A percentile compares a stretch with the other conserved stretches of the same genome.
phyloP scores from a whole-genome alignment of 2,113 vertebrate species.

The Bufo gargarizans region DNA sequence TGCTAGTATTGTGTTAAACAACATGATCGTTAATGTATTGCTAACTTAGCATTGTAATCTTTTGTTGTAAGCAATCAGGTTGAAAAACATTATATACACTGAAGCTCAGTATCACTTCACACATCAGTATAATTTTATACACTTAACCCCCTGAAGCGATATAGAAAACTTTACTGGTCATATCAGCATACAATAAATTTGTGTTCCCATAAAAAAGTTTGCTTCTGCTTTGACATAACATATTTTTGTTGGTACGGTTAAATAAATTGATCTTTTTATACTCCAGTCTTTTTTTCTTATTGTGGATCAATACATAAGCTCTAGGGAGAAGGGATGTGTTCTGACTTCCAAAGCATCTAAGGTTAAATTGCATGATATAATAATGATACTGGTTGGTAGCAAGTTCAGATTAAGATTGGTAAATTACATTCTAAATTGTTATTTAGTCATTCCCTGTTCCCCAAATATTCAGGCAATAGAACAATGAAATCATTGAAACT shows the following conservation, averaged over 20 bases:
- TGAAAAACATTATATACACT: neutral
- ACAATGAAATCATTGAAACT: neutral
- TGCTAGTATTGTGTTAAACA: neutral
- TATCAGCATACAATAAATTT: neutral
- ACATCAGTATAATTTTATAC: constrained; percentile 1
- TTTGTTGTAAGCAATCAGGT: constrained; percentile 19
- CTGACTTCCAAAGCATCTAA: neutral
- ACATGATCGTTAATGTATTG: neutral
- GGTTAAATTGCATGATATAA: constrained; percentile 52
- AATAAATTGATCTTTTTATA: constrained; percentile 54
- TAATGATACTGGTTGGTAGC: neutral
- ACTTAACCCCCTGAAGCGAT: neutral
- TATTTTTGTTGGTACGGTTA: constrained; percentile 37
- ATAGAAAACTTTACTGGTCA: neutral
- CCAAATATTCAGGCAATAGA: neutral
- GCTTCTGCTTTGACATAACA: constrained; percentile 44
- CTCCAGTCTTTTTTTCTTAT: constrained; percentile 45
- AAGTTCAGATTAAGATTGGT: constrained; percentile 21
- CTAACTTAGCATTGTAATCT: neutral
- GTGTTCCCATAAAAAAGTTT: constrained; percentile 1
- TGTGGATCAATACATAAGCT: constrained; percentile 41
- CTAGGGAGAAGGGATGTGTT: constrained; percentile 35
- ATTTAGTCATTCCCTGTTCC: neutral
- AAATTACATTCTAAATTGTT: constrained; percentile 9
- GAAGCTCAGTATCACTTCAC: neutral